Conservation (phyloP, 2,113 vertebrate genomes). For the Hystrix brachyura region DNA sequence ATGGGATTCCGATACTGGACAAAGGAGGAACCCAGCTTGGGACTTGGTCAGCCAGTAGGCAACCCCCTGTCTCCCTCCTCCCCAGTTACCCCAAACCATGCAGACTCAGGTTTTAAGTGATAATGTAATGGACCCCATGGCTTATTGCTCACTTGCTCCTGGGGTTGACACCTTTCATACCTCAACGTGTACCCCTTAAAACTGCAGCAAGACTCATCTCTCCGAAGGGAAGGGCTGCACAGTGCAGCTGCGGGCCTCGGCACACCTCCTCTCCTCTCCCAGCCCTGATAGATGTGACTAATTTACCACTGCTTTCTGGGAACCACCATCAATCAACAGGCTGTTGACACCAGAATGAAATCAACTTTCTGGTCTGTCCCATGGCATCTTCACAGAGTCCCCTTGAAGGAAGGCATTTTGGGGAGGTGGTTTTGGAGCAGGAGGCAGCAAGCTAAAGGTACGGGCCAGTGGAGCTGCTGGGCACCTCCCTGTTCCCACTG, state of each 20-base stretch:
- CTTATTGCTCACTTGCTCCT: neutral
- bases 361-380: neutral
- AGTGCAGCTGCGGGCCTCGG: fast-evolving
- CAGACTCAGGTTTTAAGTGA: neutral
- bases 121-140: neutral
- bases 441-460: neutral
- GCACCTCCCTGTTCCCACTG: neutral
- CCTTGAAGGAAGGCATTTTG: neutral
- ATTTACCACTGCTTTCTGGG: neutral
- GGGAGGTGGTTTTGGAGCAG: neutral
- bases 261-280: fast-evolving
- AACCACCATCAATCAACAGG: neutral
- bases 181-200: neutral
- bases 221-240: neutral
- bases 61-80: neutral
- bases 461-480: neutral
- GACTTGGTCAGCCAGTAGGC: neutral
- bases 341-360: neutral
- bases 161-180: neutral
- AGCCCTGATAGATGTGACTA: neutral
- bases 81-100: neutral
- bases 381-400: fast-evolving
- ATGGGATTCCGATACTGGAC: fast-evolving
- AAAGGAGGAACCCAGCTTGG: fast-evolving
- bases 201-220: neutral